These are phyloP conservation scores for Hipposideros armiger DNA, from an alignment of 2,113 vertebrate genomes.

Conservation along the genomic window DNA sequence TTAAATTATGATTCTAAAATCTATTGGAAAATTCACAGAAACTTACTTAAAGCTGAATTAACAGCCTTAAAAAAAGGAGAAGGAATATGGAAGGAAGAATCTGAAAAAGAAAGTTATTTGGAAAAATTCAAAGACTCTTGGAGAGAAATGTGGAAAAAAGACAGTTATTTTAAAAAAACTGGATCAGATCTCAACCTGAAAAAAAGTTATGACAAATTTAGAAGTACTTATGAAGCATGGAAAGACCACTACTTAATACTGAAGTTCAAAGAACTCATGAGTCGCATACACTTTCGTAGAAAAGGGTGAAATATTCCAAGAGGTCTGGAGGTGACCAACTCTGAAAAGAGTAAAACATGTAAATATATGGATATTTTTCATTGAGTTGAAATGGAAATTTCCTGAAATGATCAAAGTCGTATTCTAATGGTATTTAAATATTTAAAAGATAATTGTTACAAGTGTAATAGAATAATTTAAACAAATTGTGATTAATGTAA, in stretches of 20 bases:
- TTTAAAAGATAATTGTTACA: slow-evolving; percentile 17
- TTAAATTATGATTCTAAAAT: slow-evolving; percentile 88
- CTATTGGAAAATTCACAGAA: slow-evolving; percentile 93
- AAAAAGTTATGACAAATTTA: slow-evolving; percentile 54
- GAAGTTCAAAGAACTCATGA: slow-evolving; percentile 87
- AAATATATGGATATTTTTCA: slow-evolving; percentile 11
- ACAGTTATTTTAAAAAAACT: background rate
- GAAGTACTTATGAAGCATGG: slow-evolving; percentile 52
- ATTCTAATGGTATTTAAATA: background rate
- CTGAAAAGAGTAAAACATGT: background rate
- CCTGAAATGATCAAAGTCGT: background rate
- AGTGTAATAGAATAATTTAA: slow-evolving; percentile 46
- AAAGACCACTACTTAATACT: slow-evolving; percentile 79
- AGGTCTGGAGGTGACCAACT: background rate
- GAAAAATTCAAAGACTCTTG: slow-evolving; percentile 85
- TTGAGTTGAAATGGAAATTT: slow-evolving; percentile 16
- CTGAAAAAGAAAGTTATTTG: slow-evolving; percentile 86
- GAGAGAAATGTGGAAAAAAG: slow-evolving; percentile 74
- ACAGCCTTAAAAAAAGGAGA: slow-evolving; percentile 91
- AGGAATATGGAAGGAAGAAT: slow-evolving; percentile 93
- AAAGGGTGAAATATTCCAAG: slow-evolving; percentile 44
- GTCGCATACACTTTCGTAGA: slow-evolving; percentile 75
- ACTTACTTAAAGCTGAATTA: slow-evolving; percentile 94
- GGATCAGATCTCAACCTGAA: slow-evolving; percentile 50
- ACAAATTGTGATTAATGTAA: background rate